Conservation (phyloP, 2,113 vertebrate genomes). For the Setophaga kirtlandii region DNA sequence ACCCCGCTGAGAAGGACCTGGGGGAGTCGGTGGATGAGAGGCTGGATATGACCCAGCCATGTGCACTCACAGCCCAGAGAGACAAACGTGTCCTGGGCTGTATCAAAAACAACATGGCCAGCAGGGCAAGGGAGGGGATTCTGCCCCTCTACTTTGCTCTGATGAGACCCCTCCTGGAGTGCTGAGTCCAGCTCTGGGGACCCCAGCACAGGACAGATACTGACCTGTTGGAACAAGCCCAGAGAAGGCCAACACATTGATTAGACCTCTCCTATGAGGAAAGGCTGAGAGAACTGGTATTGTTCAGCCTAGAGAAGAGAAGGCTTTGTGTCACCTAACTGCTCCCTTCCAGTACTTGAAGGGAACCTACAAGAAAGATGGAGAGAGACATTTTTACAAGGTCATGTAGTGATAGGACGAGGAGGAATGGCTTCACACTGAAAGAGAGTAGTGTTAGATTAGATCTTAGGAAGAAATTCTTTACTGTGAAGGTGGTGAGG, state of each 20-base stretch:
- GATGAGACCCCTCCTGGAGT: neutral
- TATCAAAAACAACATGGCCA: neutral
- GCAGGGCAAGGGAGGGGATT: neutral
- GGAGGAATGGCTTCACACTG: neutral
- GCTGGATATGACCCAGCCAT: neutral
- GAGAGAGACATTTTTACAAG: too few species aligned
- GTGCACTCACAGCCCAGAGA: neutral
- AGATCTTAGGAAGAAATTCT: neutral
- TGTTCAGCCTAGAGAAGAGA: neutral
- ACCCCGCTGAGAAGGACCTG: rapidly evolving
- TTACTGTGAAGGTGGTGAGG: neutral
- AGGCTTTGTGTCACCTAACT: neutral
- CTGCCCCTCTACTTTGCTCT: neutral
- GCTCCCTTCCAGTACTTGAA: neutral
- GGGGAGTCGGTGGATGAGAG: neutral
- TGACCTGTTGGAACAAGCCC: neutral
- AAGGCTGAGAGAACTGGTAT: neutral
- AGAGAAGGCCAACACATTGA: neutral
- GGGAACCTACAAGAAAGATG: neutral
- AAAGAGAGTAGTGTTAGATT: neutral
- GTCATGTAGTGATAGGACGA: neutral
- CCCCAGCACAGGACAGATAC: neutral
- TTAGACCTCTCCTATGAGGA: neutral
- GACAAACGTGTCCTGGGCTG: neutral
- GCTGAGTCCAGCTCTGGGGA: neutral